Conservation (phyloP, 2,888 invertebrate species). For the Caenorhabditis wallacei region DNA sequence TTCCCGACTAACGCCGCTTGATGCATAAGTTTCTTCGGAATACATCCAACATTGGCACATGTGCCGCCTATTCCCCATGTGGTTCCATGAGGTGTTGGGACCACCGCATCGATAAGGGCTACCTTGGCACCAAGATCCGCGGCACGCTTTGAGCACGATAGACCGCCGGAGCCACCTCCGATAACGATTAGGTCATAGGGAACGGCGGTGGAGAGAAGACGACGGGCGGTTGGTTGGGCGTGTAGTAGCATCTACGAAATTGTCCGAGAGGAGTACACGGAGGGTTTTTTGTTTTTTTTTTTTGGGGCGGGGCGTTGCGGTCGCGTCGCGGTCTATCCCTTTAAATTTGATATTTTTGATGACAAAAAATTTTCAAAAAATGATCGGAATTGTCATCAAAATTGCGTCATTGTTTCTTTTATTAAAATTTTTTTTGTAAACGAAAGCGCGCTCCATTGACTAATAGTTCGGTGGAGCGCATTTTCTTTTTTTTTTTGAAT, state of each 20-base stretch:
- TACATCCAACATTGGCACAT: constrained; percentile 94
- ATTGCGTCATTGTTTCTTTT: neutral
- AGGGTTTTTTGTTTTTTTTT: neutral
- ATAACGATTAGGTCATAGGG: constrained; percentile 94
- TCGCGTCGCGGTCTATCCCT: too few relatives aligned
- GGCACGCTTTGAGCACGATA: constrained; percentile 91
- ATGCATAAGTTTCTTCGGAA: constrained; percentile 97
- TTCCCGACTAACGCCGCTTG: constrained; percentile 91
- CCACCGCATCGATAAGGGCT: constrained; percentile 86
- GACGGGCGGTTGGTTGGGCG: neutral
- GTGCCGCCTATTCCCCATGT: constrained; percentile 97
- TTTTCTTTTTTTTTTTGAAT: too few relatives aligned
- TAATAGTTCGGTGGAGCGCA: too few relatives aligned
- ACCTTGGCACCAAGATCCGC: constrained; percentile 85
- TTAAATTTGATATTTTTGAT: too few relatives aligned
- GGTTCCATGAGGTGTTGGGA: constrained; percentile 88
- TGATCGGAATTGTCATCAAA: neutral
- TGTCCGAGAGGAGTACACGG: neutral
- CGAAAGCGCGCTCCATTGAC: too few relatives aligned
- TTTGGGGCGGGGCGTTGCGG: neutral
- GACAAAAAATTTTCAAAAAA: too few relatives aligned
- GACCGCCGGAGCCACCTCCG: constrained; percentile 96
- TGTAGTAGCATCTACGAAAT: constrained; percentile 11
- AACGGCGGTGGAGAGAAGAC: constrained; percentile 21
- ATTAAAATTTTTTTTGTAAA: too few relatives aligned